Evolutionary conservation across 1,140 invertebrate genomes (phyloP), one percentile per base, ranked within the genome.

Genomic region (Grapholita molesta): DNA sequence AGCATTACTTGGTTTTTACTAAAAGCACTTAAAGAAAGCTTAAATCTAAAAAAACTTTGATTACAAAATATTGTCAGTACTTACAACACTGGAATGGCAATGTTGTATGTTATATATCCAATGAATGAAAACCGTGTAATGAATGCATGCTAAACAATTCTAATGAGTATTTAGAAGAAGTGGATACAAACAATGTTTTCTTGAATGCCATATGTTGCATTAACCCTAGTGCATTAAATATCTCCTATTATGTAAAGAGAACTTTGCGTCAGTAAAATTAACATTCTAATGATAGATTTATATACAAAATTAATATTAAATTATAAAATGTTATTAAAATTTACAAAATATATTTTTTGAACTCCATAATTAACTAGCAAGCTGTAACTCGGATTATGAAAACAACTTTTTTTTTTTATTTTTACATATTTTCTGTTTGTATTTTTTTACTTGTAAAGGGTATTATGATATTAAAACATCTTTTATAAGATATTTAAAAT

Each of bases 201-300:
- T 57, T 69, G 74, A 82, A 80, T 80, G 78, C 78, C 79, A 83
- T 80, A 81, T 33, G 24, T 70, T 75, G 72, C 65, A 79, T 67
- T 73, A 75, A 71, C 68, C 73, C 75, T 70, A 71, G 68, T 73
- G 69, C 74, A 70, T 74, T 78, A 71, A 74, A 71, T 70, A 67
- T 74, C 70, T 71, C 65, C 70, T 76, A 72, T 74, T 9, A 69
- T 76, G 70, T 74, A 76, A 75, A 53, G 67, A 80, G 70, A 75
- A 75, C 75, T 78, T 74, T 72, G 77, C 53, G 71, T 75, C 74
- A 75, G 73, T 73, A 64, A 76, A 69, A 75, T 75, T 76, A 74
- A 68, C 67, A 69, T 32, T 69, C 52, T 38, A 67, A 48, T 71
- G 71, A 70, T 68, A 38, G 68, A 70, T 38, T 38, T 76, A 78